phyloP scores from a whole-genome alignment of 2,888 invertebrate genomes.

The Machimus rusticus region DNA sequence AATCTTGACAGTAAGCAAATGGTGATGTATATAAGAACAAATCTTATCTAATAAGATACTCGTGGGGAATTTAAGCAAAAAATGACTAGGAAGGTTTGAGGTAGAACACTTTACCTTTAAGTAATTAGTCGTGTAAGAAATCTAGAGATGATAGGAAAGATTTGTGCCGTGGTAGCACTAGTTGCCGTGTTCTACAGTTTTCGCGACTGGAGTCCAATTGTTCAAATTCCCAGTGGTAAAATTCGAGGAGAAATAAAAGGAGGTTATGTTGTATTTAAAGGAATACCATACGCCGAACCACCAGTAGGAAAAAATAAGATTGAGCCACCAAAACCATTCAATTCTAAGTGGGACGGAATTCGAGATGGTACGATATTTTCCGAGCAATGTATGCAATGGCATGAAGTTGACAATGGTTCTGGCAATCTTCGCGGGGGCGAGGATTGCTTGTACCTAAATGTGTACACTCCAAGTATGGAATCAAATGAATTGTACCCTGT shows the following conservation, averaged over 20 bases:
- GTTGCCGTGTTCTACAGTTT: background rate
- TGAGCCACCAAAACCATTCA: constrained; percentile 58
- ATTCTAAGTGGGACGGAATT: constrained; percentile 51
- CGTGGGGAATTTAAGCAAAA: background rate
- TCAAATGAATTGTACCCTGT: constrained; percentile 67
- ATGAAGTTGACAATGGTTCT: constrained; percentile 53
- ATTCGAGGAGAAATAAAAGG: constrained; percentile 54
- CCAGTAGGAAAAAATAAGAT: constrained; percentile 71
- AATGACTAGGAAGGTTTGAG: background rate
- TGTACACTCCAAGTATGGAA: constrained; percentile 66
- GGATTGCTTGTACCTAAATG: constrained; percentile 73
- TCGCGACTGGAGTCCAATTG: constrained; percentile 33
- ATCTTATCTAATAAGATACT: background rate
- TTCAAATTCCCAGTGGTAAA: constrained; percentile 53
- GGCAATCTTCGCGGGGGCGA: constrained; percentile 66
- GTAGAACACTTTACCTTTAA: background rate
- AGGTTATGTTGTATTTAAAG: constrained; percentile 68
- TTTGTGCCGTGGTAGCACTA: background rate
- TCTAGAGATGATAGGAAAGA: background rate
- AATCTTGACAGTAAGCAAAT: background rate
- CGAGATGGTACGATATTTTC: constrained; percentile 67
- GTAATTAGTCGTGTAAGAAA: background rate
- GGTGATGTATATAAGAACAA: background rate
- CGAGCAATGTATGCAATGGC: constrained; percentile 71
- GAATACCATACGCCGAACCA: constrained; percentile 73